phyloP scores from a whole-genome alignment of 2,888 invertebrate genomes.

The Polietes domitor region DNA sequence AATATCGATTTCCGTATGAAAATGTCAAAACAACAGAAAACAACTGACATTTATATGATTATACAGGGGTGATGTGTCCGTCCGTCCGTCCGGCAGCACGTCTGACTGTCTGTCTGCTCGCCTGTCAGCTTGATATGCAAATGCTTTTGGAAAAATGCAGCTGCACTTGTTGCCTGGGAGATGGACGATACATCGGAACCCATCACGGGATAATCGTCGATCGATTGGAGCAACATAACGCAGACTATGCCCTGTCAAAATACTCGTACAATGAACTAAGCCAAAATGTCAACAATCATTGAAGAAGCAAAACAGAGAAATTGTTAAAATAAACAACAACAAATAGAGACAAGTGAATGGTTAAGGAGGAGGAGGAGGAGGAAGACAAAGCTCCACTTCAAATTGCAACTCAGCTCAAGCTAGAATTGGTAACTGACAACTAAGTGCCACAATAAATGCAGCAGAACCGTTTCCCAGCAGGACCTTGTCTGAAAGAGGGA shows the following conservation, averaged over 20 bases:
- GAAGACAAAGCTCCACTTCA: background rate
- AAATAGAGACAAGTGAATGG: background rate
- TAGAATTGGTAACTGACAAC: background rate
- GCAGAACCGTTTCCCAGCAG: background rate
- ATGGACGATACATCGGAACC: background rate
- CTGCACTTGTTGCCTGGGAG: constrained; percentile 11
- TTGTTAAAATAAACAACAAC: background rate
- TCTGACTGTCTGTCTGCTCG: background rate
- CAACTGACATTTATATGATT: constrained; percentile 14
- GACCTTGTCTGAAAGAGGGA: background rate
- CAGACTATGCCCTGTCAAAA: background rate
- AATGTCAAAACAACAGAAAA: constrained; percentile 10
- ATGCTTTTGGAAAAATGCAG: constrained; percentile 11
- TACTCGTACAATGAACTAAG: background rate
- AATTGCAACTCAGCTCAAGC: background rate
- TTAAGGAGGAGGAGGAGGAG: background rate
- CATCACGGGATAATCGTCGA: background rate
- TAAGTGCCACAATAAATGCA: background rate
- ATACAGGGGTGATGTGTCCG: background rate
- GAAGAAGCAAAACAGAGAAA: background rate
- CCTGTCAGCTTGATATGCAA: background rate
- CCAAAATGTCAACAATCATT: constrained; percentile 10
- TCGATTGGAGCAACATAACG: background rate
- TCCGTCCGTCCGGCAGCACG: no score
- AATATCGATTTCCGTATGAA: background rate